These are phyloP conservation scores for Nothura maculosa DNA, from an alignment of 2,797 vertebrate genomes.

Conservation along the genomic window DNA sequence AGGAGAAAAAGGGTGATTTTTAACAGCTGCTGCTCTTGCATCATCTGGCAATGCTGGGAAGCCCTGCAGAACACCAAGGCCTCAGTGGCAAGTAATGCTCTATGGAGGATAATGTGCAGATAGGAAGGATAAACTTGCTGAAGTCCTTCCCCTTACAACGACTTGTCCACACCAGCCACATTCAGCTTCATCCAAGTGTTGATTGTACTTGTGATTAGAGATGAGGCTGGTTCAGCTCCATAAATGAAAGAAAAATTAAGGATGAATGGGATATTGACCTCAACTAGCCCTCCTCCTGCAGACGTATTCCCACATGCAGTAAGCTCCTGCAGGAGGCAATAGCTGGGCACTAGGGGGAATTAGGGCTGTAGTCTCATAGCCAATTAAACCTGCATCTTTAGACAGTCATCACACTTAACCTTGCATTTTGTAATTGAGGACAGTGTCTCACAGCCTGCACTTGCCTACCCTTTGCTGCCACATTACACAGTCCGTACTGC, in stretches of 20 bases:
- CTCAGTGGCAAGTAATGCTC: no score
- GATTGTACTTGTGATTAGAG: background rate
- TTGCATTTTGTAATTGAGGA: background rate
- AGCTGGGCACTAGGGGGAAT: background rate
- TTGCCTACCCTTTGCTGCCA: background rate
- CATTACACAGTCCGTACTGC: background rate
- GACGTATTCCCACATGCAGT: background rate
- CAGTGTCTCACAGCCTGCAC: background rate
- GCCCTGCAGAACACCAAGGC: background rate
- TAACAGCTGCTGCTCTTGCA: constrained; percentile 49
- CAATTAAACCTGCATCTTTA: background rate
- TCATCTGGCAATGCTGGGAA: background rate
- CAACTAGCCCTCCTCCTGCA: background rate
- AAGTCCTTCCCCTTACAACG: background rate
- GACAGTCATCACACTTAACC: background rate
- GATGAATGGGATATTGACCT: background rate
- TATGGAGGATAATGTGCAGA: no score
- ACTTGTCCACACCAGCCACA: background rate
- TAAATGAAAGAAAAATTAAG: background rate
- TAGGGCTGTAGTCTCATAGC: background rate
- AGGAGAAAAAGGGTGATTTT: constrained; percentile 27
- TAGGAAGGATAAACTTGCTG: background rate
- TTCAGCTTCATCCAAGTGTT: background rate
- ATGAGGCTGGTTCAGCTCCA: background rate
- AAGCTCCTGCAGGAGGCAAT: background rate